Conservation (phyloP, 37 sponge, comb jelly and placozoan species). For the Dysidea cf. avara region DNA sequence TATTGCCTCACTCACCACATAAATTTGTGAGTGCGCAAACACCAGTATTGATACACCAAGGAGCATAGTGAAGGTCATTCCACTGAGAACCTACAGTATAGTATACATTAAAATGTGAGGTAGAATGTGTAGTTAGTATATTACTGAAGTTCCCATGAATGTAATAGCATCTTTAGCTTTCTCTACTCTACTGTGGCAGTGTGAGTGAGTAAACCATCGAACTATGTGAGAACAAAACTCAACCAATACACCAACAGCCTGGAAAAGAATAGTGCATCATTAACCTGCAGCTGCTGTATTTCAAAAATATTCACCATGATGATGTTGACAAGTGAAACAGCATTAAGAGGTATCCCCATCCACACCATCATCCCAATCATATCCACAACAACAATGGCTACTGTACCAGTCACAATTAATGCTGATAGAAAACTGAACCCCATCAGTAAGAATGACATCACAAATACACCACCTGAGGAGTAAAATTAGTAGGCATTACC, state of each 20-base stretch:
- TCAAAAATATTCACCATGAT: conserved; percentile 75
- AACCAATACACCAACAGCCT: conserved; percentile 97
- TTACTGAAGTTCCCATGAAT: conserved; percentile 90
- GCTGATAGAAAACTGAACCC: no score
- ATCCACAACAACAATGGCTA: conserved; percentile 82
- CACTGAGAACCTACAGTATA: conserved; percentile 81
- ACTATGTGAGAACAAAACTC: conserved; percentile 98
- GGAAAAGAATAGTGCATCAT: neutral
- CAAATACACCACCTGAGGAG: no score
- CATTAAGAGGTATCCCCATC: conserved; percentile 84
- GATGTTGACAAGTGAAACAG: conserved; percentile 94
- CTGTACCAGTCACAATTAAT: conserved; percentile 59
- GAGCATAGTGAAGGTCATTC: conserved; percentile 97
- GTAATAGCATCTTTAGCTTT: no score
- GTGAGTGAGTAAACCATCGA: conserved; percentile 76
- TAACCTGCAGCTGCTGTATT: no score
- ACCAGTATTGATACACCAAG: conserved; percentile 92
- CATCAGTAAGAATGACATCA: no score
- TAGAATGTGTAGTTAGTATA: no score
- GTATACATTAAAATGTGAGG: neutral
- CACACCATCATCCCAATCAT: conserved; percentile 91
- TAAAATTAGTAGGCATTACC: no score
- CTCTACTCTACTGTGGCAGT: conserved; percentile 36
- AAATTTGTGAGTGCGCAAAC: conserved; percentile 95
- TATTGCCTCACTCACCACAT: no score